Evolutionary conservation across 2,113 vertebrate genomes (phyloP).

Genomic region (Phycodurus eques): DNA sequence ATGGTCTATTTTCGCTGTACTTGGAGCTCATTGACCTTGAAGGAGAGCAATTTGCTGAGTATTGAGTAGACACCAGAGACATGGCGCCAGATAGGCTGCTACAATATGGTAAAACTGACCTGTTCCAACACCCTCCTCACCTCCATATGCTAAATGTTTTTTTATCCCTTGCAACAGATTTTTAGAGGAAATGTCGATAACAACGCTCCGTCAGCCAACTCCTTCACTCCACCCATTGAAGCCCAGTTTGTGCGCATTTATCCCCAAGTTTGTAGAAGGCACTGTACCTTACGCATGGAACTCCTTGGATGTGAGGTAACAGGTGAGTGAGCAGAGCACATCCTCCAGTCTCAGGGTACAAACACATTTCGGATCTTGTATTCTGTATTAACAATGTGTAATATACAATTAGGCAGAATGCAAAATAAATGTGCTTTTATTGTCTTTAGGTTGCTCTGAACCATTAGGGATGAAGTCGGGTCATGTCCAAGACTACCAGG

Average conservation of each 20-base stretch:
- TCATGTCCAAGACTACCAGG: conserved; percentile 94
- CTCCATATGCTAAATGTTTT: conserved; percentile 32
- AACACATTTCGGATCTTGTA: not conserved
- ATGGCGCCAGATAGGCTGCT: conserved; percentile 27
- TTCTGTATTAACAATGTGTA: not conserved
- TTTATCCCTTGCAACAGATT: conserved; percentile 74
- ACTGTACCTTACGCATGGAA: conserved; percentile 96
- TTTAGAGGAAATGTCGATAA: conserved; percentile 96
- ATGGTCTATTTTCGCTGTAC: conserved; percentile 57
- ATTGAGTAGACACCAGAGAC: conserved; percentile 58
- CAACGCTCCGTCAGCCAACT: conserved; percentile 93
- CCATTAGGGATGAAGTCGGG: conserved; percentile 97
- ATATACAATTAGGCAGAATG: not conserved
- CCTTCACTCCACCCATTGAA: conserved; percentile 94
- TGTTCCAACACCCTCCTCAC: conserved; percentile 9
- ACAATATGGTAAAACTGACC: conserved; percentile 43
- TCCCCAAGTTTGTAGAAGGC: conserved; percentile 94
- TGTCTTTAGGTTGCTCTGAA: conserved; percentile 89
- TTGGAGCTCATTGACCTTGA: conserved; percentile 70
- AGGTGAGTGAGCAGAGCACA: conserved; percentile 69
- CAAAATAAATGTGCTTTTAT: conserved; percentile 3
- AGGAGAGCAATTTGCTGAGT: conserved; percentile 63
- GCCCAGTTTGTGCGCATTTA: conserved; percentile 92
- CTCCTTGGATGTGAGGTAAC: conserved; percentile 94
- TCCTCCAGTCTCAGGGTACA: not conserved